phyloP scores from a whole-genome alignment of 1,140 invertebrate species.

The Drosophila saltans region DNA sequence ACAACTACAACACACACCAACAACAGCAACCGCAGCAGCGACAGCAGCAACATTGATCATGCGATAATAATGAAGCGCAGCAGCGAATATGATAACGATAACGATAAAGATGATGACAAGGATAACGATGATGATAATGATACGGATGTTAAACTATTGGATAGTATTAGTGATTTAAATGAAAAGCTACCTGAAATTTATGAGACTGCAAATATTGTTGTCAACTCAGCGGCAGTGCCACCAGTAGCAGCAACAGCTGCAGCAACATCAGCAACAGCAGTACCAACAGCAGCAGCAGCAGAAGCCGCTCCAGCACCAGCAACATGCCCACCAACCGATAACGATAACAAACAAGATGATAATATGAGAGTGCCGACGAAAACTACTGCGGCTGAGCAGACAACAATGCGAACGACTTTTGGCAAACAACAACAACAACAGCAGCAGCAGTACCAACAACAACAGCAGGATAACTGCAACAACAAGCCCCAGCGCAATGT shows the following conservation, averaged over 20 bases:
- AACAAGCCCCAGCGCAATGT: constrained; percentile 64
- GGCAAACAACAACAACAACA: constrained; percentile 60
- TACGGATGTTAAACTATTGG: constrained; percentile 79
- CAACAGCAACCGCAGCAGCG: constrained; percentile 46
- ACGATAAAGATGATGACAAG: constrained; percentile 45
- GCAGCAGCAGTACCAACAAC: constrained; percentile 36
- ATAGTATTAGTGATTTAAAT: constrained; percentile 84
- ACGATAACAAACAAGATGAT: constrained; percentile 37
- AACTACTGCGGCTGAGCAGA: constrained; percentile 59
- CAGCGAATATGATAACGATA: constrained; percentile 43
- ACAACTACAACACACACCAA: constrained; percentile 58
- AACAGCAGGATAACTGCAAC: constrained; percentile 30
- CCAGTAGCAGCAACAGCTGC: constrained; percentile 31
- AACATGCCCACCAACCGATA: constrained; percentile 74
- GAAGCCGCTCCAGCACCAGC: constrained; percentile 37
- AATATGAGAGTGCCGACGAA: constrained; percentile 50
- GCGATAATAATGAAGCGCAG: constrained; percentile 21
- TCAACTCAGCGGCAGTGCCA: constrained; percentile 77
- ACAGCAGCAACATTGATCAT: constrained; percentile 28
- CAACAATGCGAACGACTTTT: constrained; percentile 82
- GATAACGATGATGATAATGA: constrained; percentile 55
- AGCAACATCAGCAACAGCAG: constrained; percentile 37
- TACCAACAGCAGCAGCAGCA: constrained; percentile 30
- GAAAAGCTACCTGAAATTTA: constrained; percentile 83
- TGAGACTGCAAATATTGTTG: constrained; percentile 83